Conservation (phyloP, 2,888 invertebrate genomes). For the Hydraecia micacea region DNA sequence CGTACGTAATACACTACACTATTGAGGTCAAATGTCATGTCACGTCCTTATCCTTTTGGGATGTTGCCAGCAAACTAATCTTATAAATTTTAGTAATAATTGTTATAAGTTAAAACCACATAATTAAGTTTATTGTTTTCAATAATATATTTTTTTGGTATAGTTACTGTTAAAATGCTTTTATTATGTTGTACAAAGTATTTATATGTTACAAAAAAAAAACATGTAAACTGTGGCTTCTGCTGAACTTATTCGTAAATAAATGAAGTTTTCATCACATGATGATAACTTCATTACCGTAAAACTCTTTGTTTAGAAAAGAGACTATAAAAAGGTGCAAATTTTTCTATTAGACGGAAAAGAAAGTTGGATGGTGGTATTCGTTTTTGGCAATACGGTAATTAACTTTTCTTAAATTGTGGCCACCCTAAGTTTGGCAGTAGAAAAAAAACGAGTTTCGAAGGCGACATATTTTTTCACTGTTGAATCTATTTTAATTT, state of each 20-base stretch:
- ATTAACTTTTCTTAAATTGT: conserved; percentile 13
- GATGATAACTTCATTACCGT: background rate
- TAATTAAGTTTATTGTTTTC: background rate
- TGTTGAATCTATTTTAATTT: conserved; percentile 56
- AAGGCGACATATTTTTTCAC: conserved; percentile 68
- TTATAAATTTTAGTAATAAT: background rate
- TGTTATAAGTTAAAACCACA: background rate
- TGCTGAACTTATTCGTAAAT: background rate
- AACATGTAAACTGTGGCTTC: background rate
- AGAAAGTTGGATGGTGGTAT: background rate
- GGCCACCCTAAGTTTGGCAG: conserved; percentile 67
- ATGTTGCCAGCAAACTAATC: conserved; percentile 46
- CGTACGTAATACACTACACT: background rate
- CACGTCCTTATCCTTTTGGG: conserved; percentile 12
- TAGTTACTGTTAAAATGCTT: background rate
- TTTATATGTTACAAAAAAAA: background rate
- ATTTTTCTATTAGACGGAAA: background rate
- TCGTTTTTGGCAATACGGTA: conserved; percentile 11
- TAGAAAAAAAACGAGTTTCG: conserved; percentile 66
- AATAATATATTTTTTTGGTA: background rate
- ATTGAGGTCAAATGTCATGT: conserved; percentile 46
- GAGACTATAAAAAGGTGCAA: background rate
- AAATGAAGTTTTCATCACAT: background rate
- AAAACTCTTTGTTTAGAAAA: background rate
- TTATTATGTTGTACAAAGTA: background rate